Conservation (phyloP, 2,888 invertebrate genomes). For the Lagria hirta region DNA sequence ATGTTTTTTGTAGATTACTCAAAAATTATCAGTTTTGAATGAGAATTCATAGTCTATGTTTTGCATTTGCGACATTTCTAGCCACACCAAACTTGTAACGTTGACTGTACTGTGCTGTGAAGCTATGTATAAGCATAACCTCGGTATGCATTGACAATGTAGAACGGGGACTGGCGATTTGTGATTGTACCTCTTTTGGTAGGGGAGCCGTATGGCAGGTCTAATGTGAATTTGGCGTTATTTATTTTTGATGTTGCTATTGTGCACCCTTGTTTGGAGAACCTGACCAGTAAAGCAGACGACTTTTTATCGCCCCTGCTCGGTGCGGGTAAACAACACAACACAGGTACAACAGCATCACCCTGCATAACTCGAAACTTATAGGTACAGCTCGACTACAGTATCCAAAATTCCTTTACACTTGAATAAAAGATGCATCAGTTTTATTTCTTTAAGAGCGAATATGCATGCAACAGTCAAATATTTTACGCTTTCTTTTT, state of each 20-base stretch:
- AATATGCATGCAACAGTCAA: too few relatives aligned
- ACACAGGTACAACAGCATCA: conserved; percentile 40
- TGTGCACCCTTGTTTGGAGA: conserved; percentile 45
- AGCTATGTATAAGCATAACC: too few relatives aligned
- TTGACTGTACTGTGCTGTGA: too few relatives aligned
- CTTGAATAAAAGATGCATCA: not conserved
- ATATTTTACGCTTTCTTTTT: too few relatives aligned
- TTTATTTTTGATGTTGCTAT: conserved; percentile 40
- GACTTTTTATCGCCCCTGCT: conserved; percentile 47
- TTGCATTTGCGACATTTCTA: too few relatives aligned
- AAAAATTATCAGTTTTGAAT: too few relatives aligned
- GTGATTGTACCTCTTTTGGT: conserved; percentile 6
- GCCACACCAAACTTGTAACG: too few relatives aligned
- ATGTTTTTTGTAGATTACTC: too few relatives aligned
- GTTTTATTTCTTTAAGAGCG: too few relatives aligned
- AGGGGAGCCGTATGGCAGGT: conserved; percentile 13
- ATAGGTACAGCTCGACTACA: conserved; percentile 35
- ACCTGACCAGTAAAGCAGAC: conserved; percentile 45
- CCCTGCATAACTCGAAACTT: conserved; percentile 36
- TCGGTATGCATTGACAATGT: not conserved
- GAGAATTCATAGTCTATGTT: too few relatives aligned
- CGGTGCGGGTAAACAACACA: conserved; percentile 30
- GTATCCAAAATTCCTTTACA: conserved; percentile 1
- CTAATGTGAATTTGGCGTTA: conserved; percentile 37
- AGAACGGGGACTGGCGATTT: conserved; percentile 12